phyloP scores from a whole-genome alignment of 1,140 invertebrate genomes.

The Brachionus angularis region DNA sequence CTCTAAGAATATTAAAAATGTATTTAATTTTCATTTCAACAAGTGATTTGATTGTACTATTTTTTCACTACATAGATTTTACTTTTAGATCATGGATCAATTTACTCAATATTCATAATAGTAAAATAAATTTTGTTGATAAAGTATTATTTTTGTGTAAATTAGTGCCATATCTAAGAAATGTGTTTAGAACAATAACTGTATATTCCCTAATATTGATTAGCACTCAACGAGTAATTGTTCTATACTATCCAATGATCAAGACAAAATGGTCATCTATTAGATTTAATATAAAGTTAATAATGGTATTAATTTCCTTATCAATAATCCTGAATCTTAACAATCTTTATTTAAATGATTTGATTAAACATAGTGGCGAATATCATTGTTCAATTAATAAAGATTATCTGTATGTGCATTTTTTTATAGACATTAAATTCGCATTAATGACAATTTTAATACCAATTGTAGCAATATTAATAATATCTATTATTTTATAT shows the following conservation, averaged over 20 bases:
- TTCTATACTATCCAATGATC: not conserved
- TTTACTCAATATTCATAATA: not conserved
- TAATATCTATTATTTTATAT: not conserved
- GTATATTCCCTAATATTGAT: not conserved
- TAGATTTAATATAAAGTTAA: not conserved
- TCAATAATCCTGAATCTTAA: not conserved
- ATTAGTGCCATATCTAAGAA: conserved; percentile 17
- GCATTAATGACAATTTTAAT: conserved; percentile 4
- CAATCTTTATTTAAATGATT: not conserved
- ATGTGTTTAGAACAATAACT: not conserved
- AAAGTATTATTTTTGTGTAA: not conserved
- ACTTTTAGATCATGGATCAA: conserved; percentile 3
- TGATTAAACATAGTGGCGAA: not conserved
- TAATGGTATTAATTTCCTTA: not conserved
- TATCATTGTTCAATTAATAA: not conserved
- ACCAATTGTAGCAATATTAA: not conserved
- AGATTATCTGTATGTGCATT: conserved; percentile 3
- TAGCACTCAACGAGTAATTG: not conserved
- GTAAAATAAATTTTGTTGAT: not conserved
- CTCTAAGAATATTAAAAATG: not conserved
- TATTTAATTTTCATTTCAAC: conserved; percentile 2
- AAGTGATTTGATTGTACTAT: conserved; percentile 18
- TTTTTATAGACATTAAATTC: not conserved
- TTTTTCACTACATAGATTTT: conserved; percentile 28
- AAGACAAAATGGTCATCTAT: conserved; percentile 26